phyloP scores from a whole-genome alignment of 2,113 vertebrate species.

The Chrysochloris asiatica region DNA sequence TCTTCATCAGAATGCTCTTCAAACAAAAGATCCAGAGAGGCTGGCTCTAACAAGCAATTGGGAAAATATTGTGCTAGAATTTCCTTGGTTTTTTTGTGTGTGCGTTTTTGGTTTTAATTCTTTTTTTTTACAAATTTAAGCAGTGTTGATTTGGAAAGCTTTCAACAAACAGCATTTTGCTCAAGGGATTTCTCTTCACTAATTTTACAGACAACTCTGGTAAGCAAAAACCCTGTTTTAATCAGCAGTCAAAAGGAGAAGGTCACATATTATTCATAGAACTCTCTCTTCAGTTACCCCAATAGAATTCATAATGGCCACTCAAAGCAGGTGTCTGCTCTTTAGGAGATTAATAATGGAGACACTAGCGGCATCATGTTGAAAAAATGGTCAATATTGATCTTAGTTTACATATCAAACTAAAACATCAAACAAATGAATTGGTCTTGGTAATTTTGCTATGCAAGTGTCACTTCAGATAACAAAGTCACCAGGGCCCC shows the following conservation, averaged over 20 bases:
- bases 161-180: background rate
- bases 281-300: background rate
- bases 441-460: background rate
- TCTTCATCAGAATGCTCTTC: slow-evolving; percentile 51
- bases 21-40: background rate
- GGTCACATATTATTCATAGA: background rate
- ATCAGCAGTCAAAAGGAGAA: slow-evolving; percentile 17
- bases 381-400: slow-evolving; percentile 48
- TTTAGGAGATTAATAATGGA: background rate
- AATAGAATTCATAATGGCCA: background rate
- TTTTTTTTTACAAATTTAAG: slow-evolving; percentile 16
- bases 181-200: background rate
- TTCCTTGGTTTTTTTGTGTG: background rate
- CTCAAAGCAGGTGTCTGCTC: background rate
- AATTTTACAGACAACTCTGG: background rate
- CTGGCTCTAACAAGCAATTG: background rate
- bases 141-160: background rate
- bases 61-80: background rate
- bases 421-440: slow-evolving; percentile 21
- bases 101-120: background rate
- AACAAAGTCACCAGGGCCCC: background rate
- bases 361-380: background rate
- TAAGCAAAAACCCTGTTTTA: slow-evolving; percentile 17
- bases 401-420: slow-evolving; percentile 27
- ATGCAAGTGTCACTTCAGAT: background rate